Base-by-base conservation (phyloP, 2,888 invertebrate species). In the Acanthococcus lagerstroemiae region DNA sequence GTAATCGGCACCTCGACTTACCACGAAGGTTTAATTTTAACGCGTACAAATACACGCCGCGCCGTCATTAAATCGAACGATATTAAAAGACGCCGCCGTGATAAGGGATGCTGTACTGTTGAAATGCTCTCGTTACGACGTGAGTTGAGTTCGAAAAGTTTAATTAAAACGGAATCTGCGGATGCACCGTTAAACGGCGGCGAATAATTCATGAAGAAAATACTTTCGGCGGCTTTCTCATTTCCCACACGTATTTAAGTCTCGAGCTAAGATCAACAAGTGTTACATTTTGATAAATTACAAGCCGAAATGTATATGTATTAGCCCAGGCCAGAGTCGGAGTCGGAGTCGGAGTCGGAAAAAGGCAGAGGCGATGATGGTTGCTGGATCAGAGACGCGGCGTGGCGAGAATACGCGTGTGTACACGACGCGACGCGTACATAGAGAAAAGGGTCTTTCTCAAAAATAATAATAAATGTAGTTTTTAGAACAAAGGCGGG, bases 271-370 rank as follows among this genome's bases (percentile, higher is more conserved):
- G 26, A 58, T 58, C 58, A 58, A 58, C 58, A 58, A 58, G 58
- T 58, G 58, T 58, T 58, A 58, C 58, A 46, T 58, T 58, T 58
- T 58, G 58, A 58, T 58, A 58, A 58, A 58, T 58, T 58, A 58
- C 46, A 45, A 58, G 26, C 9, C 9, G 21, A 50, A 21, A 37
- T 37, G 37, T 37, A 37, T 37, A 37, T 37, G 37, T 37, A n/a
- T 37, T 37, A n/a, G 37, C 37, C 37, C 12, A 37, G 37, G n/a
- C 37, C n/a, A 15, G 12, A n/a, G 37, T 1, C n/a, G 37, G n/a
- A 37, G 37, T 37, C 3, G 37, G n/a, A 37, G 3, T 2, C 12
- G 37, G 37, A 37, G 12, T 9, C 12, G 37, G 3, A 37, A 37
- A 37, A 37, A 37, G 37, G n/a, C 2, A 37, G n/a, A n/a, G 12